Base-by-base conservation (phyloP, 2,888 invertebrate genomes). In the Pherbina coryleti region DNA sequence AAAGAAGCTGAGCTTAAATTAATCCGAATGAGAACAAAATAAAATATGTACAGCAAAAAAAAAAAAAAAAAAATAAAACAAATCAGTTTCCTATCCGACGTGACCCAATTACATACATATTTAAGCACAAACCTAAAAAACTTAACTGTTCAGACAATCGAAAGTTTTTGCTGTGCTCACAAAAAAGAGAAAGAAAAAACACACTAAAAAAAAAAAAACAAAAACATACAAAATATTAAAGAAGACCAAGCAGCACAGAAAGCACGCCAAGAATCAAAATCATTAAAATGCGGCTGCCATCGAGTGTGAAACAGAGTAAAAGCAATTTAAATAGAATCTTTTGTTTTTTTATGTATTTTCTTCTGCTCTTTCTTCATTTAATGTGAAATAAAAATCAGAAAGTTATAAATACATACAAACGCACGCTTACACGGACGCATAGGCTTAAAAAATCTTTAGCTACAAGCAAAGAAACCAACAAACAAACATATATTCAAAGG, bases 51-150 rank as follows among this genome's bases (percentile, higher is more conserved):
- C 8, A 60, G 60, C 53, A 14, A 53, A 57, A 60, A 17, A 51
- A 49, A 57, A 17, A 73, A 44, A 75, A 60, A 75, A 70, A 73
- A 81, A 81, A 78, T 83, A 82, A 83, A 19, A 73, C 49, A 44
- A 67, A 72, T 76, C 82, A 74, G 62, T 79, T 77, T 34, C 57
- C n/a, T 14, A 25, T 44, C 66, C 31, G 74, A 70, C 66, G 31
- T 85, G 85, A 85, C 85, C 86, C 82, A 84, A 78, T 85, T 85
- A 84, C 85, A 86, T 85, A 86, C 31, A n/a, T 19, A 67, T 31
- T 55, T 37, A 79, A 84, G 81, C 66, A 28, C 64, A 82, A 85
- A 77, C 49, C 73, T 74, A 80, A 69, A 70, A 78, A 74, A 80
- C 74, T 81, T 81, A 82, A 82, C 79, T 83, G 77, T 85, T 55